Evolutionary conservation across 2,888 invertebrate genomes (phyloP).

Genomic region (Euplagia quadripunctaria): DNA sequence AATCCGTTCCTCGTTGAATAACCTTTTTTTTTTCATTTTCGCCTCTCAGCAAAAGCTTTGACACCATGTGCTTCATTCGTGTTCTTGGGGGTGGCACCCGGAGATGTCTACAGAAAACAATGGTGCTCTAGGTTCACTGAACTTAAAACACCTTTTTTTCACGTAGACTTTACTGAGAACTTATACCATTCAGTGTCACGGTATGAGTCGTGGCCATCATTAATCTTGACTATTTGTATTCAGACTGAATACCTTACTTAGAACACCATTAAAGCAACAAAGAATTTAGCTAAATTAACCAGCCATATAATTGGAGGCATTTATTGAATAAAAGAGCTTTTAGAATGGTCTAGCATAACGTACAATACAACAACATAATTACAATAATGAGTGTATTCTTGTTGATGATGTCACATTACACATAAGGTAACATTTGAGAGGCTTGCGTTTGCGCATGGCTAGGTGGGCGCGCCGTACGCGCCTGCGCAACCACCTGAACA

Average conservation of each 20-base stretch:
- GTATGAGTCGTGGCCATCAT: not conserved
- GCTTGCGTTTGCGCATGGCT: conserved; percentile 27
- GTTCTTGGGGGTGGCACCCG: not conserved
- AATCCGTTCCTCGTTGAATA: not conserved
- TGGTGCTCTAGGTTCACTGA: not conserved
- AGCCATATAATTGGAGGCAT: conserved; percentile 19
- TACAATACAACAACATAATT: conserved; percentile 23
- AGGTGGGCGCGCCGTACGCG: conserved; percentile 36
- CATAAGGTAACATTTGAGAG: conserved; percentile 41
- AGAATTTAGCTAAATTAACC: conserved; percentile 1
- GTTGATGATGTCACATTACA: conserved; percentile 49
- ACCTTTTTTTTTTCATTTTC: too few species aligned
- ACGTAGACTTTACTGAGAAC: not conserved
- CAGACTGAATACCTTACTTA: not conserved
- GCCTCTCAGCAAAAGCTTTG: not conserved
- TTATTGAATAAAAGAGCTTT: conserved; percentile 19
- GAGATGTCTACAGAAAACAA: not conserved
- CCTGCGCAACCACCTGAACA: conserved; percentile 45
- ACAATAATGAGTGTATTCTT: conserved; percentile 51
- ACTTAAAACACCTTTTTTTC: not conserved
- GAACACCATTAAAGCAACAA: conserved; percentile 6
- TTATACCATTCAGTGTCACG: not conserved
- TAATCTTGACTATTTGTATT: not conserved
- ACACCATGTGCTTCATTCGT: not conserved
- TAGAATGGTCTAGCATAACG: conserved; percentile 13